A percentile compares a stretch with the other conserved stretches of the same genome.
phyloP scores from a whole-genome alignment of 2,113 vertebrate species.

The Lipotes vexillifer region DNA sequence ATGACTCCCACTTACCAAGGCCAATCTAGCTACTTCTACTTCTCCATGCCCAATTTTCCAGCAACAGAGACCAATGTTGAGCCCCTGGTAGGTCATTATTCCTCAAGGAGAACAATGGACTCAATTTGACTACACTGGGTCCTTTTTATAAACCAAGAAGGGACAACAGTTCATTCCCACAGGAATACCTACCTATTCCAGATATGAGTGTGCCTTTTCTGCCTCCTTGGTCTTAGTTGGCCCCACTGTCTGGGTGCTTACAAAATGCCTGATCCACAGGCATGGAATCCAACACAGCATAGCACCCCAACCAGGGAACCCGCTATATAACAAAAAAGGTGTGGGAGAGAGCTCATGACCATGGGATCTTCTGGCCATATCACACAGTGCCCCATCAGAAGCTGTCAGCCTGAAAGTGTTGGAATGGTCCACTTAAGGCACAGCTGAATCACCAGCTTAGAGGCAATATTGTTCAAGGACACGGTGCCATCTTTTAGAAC shows the following conservation, averaged over 20 bases:
- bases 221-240: neutral
- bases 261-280: neutral
- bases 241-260: neutral
- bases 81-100: neutral
- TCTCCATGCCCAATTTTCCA: neutral
- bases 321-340: neutral
- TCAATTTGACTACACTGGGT: neutral
- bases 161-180: neutral
- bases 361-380: neutral
- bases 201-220: neutral
- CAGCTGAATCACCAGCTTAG: neutral
- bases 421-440: neutral
- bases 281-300: neutral
- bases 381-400: neutral
- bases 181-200: neutral
- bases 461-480: neutral
- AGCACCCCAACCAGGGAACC: neutral
- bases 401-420: neutral
- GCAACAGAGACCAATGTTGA: neutral
- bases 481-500: neutral
- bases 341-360: neutral
- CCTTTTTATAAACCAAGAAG: neutral
- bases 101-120: neutral
- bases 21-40: neutral
- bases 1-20: neutral